Evolutionary conservation across 35 echinoderm and acorn worm species (phyloP), one percentile per base, ranked within the genome.

Genomic region (Ptychodera flava): DNA sequence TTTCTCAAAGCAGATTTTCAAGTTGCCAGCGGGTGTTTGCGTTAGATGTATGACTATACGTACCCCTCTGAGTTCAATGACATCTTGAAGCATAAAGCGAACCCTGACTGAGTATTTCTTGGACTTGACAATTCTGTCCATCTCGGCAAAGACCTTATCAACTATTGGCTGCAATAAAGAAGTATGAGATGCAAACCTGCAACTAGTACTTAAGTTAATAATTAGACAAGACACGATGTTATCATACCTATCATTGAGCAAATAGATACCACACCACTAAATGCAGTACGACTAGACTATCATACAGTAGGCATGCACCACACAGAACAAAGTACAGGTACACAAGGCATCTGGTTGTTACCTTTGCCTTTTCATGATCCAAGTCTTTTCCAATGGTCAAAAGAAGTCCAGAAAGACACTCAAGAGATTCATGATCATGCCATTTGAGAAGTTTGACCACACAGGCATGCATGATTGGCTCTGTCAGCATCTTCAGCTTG

Each of bases 381-480:
- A 97, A 36, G 78, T 88, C 84, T 80, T 93, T 93, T 38, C 95
- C 92, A 80, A 97, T 89, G 34, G 89, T 97, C 31, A 80, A 78
- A 30, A 97, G 85, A 16, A 97, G 78, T 36, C 93, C 86, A 45
- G 86, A 90, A 81, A 97, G 88, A 79, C 92, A 97, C 35, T 97
- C 95, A 15, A 97, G 77, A 1, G 95, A 91, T 29, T 97, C 95
- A 33, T 97, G 91, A 82, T 93, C 95, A 64, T 91, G 91, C 0
- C 87, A 83, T 34, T 90, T 89, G 0, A 97, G 90, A 22, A 94
- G 78, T 36, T 85, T 78, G 84, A 97, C 85, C 36, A 97, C 80
- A 78, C 95, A 97, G 38, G 80, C 53, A 45, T 97, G 95, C 95
- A 97, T 97, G 77, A 94, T 97, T 33, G 86, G 88, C 86, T 97